Conservation (phyloP, 1,140 invertebrate species). For the Mactra quadrangularis region DNA sequence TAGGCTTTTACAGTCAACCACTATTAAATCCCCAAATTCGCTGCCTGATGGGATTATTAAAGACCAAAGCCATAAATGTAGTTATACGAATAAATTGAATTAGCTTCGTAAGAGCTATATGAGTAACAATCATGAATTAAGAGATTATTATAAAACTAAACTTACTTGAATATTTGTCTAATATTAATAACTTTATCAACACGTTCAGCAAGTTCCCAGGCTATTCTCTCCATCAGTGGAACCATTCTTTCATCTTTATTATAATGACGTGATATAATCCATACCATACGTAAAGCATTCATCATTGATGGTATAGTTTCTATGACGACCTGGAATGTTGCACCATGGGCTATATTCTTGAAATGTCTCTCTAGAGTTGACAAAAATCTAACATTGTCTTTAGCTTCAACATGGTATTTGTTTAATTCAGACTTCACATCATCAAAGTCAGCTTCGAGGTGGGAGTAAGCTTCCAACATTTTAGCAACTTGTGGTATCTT, state of each 20-base stretch:
- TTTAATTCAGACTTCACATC: constrained; percentile 86
- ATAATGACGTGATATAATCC: constrained; percentile 84
- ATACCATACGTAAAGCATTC: constrained; percentile 88
- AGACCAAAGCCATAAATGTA: no score
- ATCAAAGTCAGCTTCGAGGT: constrained; percentile 84
- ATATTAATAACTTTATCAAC: constrained; percentile 89
- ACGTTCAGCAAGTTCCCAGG: constrained; percentile 91
- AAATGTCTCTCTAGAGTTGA: constrained; percentile 92
- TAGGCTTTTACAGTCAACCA: no score
- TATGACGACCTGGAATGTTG: constrained; percentile 87
- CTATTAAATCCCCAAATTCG: no score
- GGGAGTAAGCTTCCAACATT: constrained; percentile 86
- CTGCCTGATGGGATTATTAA: no score
- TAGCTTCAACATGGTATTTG: constrained; percentile 90
- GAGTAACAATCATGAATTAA: no score
- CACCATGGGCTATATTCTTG: constrained; percentile 90
- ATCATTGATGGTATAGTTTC: constrained; percentile 91
- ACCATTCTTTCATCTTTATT: constrained; percentile 90
- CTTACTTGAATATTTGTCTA: constrained; percentile 88
- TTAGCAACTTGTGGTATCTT: constrained; percentile 88
- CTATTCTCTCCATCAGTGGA: constrained; percentile 91
- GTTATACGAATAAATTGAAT: no score
- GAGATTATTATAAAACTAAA: constrained; percentile 80
- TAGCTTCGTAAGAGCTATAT: no score
- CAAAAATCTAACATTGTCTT: constrained; percentile 93